Conservation (phyloP, 2,113 vertebrate genomes). For the Diadophis punctatus region DNA sequence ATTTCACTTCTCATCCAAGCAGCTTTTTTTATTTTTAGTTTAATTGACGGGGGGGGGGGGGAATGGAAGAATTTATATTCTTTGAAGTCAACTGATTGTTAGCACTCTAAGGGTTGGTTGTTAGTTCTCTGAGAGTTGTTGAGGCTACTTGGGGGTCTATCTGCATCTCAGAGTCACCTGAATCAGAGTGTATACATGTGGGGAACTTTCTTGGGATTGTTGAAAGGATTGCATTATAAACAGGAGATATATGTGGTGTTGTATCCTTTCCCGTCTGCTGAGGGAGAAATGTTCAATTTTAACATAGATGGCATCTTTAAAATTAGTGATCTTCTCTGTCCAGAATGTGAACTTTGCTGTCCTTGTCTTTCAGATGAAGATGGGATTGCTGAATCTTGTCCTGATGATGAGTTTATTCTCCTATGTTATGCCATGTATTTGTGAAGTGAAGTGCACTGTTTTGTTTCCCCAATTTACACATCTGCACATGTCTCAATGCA, state of each 20-base stretch:
- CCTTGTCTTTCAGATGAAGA: not conserved
- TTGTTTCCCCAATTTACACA: not conserved
- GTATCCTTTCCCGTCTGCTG: no score
- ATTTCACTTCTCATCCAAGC: not conserved
- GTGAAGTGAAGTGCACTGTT: not conserved
- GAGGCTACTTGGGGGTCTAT: not conserved
- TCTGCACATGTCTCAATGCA: not conserved
- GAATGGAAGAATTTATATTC: not conserved
- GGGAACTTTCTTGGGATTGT: not conserved
- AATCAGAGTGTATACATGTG: not conserved
- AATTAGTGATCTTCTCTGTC: no score
- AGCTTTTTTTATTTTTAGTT: not conserved
- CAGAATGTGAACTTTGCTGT: not conserved
- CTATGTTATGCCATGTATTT: not conserved
- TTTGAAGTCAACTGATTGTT: not conserved
- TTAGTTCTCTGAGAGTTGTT: not conserved
- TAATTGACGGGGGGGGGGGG: not conserved
- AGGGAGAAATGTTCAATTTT: not conserved
- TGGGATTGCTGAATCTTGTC: not conserved
- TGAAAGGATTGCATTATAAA: not conserved
- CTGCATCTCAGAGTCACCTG: not conserved
- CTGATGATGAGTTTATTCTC: not conserved
- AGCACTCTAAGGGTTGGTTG: not conserved
- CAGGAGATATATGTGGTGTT: not conserved
- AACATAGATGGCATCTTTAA: not conserved